These are phyloP conservation scores for Anodontia alba DNA, from an alignment of 2,888 invertebrate species.

Conservation along the genomic window DNA sequence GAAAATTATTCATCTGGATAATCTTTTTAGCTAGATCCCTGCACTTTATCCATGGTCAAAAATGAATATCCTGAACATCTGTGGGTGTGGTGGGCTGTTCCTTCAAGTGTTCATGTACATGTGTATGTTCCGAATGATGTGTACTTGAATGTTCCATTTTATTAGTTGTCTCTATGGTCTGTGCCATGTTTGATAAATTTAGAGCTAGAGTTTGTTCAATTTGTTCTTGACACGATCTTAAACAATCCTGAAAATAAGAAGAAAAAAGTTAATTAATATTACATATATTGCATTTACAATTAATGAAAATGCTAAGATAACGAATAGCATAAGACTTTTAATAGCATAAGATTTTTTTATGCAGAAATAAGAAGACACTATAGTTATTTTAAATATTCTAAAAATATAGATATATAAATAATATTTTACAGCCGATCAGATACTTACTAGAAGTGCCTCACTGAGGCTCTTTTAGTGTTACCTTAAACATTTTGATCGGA, in stretches of 20 bases:
- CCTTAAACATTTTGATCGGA: too few relatives aligned
- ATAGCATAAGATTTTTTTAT: too few relatives aligned
- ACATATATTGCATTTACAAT: too few relatives aligned
- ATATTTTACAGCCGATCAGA: too few relatives aligned
- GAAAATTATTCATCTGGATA: too few relatives aligned
- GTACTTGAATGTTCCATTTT: conserved; percentile 64
- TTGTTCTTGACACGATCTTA: conserved; percentile 83
- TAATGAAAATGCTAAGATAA: neutral
- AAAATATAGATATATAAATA: too few relatives aligned
- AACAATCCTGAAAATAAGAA: conserved; percentile 77
- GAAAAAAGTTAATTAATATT: neutral
- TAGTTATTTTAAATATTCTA: too few relatives aligned
- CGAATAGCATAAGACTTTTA: neutral
- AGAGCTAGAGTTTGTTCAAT: conserved; percentile 81
- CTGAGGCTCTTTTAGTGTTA: too few relatives aligned
- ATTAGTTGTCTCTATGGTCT: conserved; percentile 52
- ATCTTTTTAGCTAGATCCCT: too few relatives aligned
- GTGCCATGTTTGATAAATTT: conserved; percentile 73
- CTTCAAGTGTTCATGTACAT: conserved; percentile 64
- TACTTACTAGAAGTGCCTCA: too few relatives aligned
- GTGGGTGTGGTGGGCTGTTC: conserved; percentile 91
- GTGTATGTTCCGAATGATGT: conserved; percentile 43
- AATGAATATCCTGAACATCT: conserved; percentile 93
- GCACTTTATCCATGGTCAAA: conserved; percentile 84
- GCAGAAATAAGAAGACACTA: too few relatives aligned